Evolutionary conservation across 2,888 invertebrate genomes (phyloP).

Genomic region (Masnerella sp.): DNA sequence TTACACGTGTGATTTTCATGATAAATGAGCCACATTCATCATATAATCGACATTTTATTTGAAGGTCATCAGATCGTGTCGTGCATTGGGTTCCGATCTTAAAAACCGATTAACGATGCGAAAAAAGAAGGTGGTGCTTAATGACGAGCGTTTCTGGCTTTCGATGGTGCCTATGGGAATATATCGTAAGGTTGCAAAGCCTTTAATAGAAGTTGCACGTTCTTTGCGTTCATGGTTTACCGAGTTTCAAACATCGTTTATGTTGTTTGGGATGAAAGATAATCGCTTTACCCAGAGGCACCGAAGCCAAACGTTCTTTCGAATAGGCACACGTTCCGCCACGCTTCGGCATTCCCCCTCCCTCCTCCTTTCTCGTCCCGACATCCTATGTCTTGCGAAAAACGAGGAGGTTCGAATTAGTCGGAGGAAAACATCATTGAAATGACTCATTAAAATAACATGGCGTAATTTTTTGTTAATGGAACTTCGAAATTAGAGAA

Average conservation of each 20-base stretch:
- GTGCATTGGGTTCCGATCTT: conserved; percentile 9
- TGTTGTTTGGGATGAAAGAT: conserved; percentile 71
- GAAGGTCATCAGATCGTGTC: conserved; percentile 17
- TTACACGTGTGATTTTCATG: no score
- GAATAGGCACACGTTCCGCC: conserved; percentile 71
- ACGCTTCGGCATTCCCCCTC: conserved; percentile 70
- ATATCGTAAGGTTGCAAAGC: conserved; percentile 32
- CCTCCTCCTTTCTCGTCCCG: conserved; percentile 52
- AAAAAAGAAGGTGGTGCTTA: conserved; percentile 31
- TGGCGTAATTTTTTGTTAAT: conserved; percentile 4
- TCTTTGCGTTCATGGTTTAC: conserved; percentile 62
- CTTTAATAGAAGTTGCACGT: conserved; percentile 57
- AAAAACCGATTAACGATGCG: conserved; percentile 46
- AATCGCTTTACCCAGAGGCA: conserved; percentile 71
- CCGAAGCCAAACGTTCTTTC: conserved; percentile 66
- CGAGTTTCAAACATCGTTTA: conserved; percentile 67
- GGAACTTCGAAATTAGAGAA: no score
- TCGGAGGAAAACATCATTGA: conserved; percentile 11
- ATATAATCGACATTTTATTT: conserved; percentile 31
- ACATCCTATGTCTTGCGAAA: conserved; percentile 15
- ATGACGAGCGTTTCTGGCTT: conserved; percentile 42
- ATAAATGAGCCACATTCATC: conserved; percentile 1
- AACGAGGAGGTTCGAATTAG: conserved; percentile 35
- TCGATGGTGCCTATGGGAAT: conserved; percentile 54
- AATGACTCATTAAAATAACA: conserved; percentile 16